Base-by-base conservation (phyloP, 2,797 vertebrate species). In the Thamnophis elegans region DNA sequence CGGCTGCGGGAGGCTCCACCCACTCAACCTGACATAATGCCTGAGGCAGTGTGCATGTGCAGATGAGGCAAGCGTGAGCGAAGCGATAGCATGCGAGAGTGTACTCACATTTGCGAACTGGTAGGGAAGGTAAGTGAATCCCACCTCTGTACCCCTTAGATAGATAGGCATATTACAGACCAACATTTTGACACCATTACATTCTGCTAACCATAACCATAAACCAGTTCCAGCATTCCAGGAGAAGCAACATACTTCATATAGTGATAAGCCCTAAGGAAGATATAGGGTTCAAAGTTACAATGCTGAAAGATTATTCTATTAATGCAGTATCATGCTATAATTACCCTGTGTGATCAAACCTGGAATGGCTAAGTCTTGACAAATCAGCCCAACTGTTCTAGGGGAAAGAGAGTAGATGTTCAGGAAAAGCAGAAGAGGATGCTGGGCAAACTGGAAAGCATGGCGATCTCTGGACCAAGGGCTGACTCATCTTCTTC, bases 311-410 rank as follows among this genome's bases (percentile, higher is more conserved):
- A 55, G 53, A 85, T 2, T 47, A 26, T 8, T 28, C 56, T 60
- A 26, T 73, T 62, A 53, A 36, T 85, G 42, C 26, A 42, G 78
- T 87, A 94, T 90, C 92, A 87, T 86, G 42, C 47, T 88, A 14
- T 28, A 10, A 11, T 18, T 0, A 0, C 0, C 25, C 13, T n/a
- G 54, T 91, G 89, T 65, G 11, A 32, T 1, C 0, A 47, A 26
- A 56, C 42, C 14, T 92, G 68, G 59, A 82, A 91, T 90, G 88
- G 59, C 36, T 85, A n/a, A 22, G 2, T 95, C 89, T n/a, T 85
- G 53, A 58, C 28, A 51, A 28, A 90, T 59, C n/a, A 32, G 55
- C 26, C 26, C 47, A 59, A 28, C 22, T 59, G 4, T 87, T 51
- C 51, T 68, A 85, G 85, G 51, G 47, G 28, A 88, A 88, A 88